phyloP scores from a whole-genome alignment of 2,797 vertebrate species.

The Sphenodon punctatus region DNA sequence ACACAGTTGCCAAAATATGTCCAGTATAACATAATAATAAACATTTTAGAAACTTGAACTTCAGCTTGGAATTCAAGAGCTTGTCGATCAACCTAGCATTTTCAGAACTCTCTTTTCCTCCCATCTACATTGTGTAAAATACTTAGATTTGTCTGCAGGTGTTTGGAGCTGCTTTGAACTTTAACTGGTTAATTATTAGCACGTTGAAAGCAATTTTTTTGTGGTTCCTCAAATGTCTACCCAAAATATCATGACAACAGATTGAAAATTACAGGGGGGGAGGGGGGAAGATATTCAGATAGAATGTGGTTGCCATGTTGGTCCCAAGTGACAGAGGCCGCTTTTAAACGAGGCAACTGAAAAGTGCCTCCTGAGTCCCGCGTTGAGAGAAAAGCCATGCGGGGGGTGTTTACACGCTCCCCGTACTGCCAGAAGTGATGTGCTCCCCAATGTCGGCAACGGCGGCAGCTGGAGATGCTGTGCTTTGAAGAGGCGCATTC shows the following conservation, averaged over 20 bases:
- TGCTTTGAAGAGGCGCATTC: too few species aligned
- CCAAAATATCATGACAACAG: background rate
- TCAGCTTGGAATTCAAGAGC: slow-evolving; percentile 45
- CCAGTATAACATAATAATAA: slow-evolving; percentile 37
- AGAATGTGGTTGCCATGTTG: too few species aligned
- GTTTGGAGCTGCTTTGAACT: slow-evolving; percentile 1
- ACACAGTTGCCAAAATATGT: slow-evolving; percentile 51
- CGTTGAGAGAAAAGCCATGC: too few species aligned
- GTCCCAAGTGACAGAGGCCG: too few species aligned
- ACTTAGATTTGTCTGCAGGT: slow-evolving; percentile 5
- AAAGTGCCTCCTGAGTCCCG: too few species aligned
- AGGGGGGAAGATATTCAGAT: too few species aligned
- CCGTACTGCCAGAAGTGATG: too few species aligned
- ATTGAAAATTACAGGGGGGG: background rate
- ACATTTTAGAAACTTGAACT: slow-evolving; percentile 44
- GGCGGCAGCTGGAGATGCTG: too few species aligned
- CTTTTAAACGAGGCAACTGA: too few species aligned
- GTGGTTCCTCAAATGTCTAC: background rate
- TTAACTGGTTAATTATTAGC: slow-evolving; percentile 10
- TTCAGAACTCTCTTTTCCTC: slow-evolving; percentile 23
- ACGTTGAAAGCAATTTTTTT: slow-evolving; percentile 13
- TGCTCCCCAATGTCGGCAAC: too few species aligned
- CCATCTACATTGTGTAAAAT: slow-evolving; percentile 4
- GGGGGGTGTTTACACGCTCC: too few species aligned
- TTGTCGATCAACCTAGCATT: slow-evolving; percentile 3